phyloP scores from a whole-genome alignment of 2,113 vertebrate genomes.

The Tupaia tana region DNA sequence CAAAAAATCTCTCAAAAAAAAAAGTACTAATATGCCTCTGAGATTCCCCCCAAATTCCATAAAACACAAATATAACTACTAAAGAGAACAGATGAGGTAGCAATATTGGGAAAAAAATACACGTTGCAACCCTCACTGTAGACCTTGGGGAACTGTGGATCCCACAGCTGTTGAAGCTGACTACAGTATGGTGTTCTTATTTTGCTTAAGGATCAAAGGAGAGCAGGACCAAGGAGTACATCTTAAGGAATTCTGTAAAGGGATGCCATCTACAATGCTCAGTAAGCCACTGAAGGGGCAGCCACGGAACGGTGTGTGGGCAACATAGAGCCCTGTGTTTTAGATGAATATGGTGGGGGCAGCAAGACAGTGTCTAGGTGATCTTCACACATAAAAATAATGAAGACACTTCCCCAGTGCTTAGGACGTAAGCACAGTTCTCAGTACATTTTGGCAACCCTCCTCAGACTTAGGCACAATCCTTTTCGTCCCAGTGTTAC shows the following conservation, averaged over 20 bases:
- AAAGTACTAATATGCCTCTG: background rate
- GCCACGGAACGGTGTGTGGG: background rate
- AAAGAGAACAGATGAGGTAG: background rate
- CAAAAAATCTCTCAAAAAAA: too few relatives aligned
- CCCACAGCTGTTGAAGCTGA: background rate
- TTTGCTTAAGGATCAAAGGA: background rate
- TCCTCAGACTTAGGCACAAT: background rate
- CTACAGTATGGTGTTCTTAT: background rate
- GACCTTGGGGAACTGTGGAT: background rate
- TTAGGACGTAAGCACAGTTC: rapidly evolving
- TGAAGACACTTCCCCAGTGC: rapidly evolving
- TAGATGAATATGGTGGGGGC: background rate
- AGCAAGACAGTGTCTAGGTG: background rate
- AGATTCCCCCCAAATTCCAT: background rate
- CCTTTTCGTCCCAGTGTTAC: background rate
- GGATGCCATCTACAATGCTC: background rate
- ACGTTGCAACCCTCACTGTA: background rate
- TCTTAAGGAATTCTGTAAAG: background rate
- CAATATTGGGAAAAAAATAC: background rate
- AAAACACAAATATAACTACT: background rate
- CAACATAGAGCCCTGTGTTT: background rate
- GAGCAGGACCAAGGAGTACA: background rate
- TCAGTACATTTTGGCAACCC: background rate
- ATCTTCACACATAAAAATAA: background rate
- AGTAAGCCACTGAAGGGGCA: background rate